These are phyloP conservation scores for Xyrauchen texanus DNA, from an alignment of 2,113 vertebrate species.

Conservation along the genomic window DNA sequence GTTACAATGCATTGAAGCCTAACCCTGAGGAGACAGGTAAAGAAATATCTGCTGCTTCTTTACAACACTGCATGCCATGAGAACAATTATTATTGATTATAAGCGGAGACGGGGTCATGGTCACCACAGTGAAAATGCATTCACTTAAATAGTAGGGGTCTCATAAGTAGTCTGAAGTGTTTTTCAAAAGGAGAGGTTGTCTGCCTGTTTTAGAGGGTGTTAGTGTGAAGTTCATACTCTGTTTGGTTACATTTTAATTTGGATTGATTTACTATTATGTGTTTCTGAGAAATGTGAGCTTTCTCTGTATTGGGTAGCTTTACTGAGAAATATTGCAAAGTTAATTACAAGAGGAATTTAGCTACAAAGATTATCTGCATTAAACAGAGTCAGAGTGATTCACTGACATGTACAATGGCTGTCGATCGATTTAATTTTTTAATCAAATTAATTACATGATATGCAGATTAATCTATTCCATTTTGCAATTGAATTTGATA, in stretches of 20 bases:
- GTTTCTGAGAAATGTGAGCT: slow-evolving; percentile 10
- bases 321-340: not conserved
- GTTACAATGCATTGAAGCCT: not conserved
- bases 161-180: not conserved
- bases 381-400: too few species aligned
- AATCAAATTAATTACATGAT: too few species aligned
- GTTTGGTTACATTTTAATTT: slow-evolving; percentile 15
- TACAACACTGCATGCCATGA: not conserved
- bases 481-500: too few species aligned
- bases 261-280: not conserved
- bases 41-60: not conserved
- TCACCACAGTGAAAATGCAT: slow-evolving; percentile 6
- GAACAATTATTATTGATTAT: slow-evolving; percentile 6
- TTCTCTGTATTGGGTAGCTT: not conserved
- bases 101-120: slow-evolving; percentile 29
- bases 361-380: too few species aligned
- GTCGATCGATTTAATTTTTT: too few species aligned
- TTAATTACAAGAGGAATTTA: not conserved
- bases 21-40: not conserved
- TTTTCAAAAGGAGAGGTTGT: slow-evolving; percentile 3
- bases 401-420: too few species aligned
- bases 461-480: too few species aligned
- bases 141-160: slow-evolving; percentile 9
- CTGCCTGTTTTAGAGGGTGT: not conserved
- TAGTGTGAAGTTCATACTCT: slow-evolving; percentile 3